Evolutionary conservation across 2,797 vertebrate species (phyloP).

Genomic region (Pipistrellus pipistrellus): DNA sequence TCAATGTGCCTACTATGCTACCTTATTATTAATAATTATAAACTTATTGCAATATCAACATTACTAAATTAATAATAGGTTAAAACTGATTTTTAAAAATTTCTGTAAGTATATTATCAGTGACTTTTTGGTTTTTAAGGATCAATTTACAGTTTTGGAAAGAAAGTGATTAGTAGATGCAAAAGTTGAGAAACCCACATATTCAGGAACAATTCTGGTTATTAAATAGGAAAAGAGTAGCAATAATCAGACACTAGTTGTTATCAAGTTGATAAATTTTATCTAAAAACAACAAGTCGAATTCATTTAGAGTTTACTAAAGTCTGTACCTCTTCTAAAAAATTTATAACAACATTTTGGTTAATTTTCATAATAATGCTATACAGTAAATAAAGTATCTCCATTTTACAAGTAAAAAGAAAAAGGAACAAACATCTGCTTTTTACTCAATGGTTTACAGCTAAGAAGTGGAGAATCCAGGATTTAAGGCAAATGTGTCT

Average conservation of each 20-base stretch:
- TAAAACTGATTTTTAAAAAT: background rate
- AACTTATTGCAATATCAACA: background rate
- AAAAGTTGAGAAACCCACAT: background rate
- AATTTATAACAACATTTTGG: background rate
- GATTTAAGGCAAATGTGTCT: background rate
- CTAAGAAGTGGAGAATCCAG: background rate
- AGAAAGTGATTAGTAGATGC: background rate
- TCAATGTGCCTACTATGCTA: background rate
- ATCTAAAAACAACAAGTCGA: background rate
- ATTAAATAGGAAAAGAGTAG: conserved; percentile 31
- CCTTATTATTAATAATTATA: background rate
- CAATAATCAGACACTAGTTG: background rate
- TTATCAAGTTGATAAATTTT: background rate
- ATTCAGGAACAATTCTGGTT: background rate
- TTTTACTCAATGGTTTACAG: background rate
- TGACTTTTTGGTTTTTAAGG: conserved; percentile 33
- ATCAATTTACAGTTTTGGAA: background rate
- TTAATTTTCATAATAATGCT: background rate
- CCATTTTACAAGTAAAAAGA: background rate
- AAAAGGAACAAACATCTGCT: background rate
- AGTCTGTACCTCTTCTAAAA: background rate
- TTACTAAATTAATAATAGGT: background rate
- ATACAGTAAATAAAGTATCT: background rate
- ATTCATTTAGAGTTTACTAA: conserved; percentile 11
- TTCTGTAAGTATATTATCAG: background rate